Evolutionary conservation across 2,113 vertebrate genomes (phyloP).

Genomic region (Sylvietta virens): DNA sequence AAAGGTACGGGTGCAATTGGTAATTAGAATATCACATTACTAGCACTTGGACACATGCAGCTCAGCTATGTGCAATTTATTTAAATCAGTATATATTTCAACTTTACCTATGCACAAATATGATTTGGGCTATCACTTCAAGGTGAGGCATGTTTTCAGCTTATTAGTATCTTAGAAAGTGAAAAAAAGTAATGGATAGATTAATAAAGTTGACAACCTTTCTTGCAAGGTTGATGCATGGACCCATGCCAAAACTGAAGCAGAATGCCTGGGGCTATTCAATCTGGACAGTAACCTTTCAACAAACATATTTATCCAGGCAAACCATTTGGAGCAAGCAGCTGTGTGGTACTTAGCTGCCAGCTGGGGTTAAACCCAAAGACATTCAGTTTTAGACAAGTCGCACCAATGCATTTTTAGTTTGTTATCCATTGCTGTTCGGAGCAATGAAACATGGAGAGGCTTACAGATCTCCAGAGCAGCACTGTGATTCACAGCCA

Average conservation of each 20-base stretch:
- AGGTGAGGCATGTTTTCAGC: neutral
- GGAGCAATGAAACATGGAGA: neutral
- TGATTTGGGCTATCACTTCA: neutral
- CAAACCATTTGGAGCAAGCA: fast-evolving
- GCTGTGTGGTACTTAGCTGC: neutral
- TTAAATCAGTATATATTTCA: neutral
- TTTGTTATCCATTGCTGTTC: neutral
- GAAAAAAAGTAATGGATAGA: neutral
- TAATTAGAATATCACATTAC: neutral
- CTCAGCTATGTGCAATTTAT: neutral
- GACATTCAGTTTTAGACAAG: neutral
- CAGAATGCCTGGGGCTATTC: neutral
- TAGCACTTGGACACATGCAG: neutral
- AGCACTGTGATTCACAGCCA: neutral
- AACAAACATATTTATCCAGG: neutral
- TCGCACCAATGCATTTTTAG: neutral
- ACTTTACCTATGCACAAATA: neutral
- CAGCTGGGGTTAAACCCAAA: neutral
- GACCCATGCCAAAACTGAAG: neutral
- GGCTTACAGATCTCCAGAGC: neutral
- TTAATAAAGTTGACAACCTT: neutral
- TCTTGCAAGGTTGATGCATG: neutral
- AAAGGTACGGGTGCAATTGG: neutral
- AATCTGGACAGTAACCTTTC: neutral
- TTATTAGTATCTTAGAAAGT: neutral